Percentiles rank a stretch among this genome's conserved stretches.
phyloP scores from a whole-genome alignment of 2,888 invertebrate genomes.

The Andrena haemorrhoa region DNA sequence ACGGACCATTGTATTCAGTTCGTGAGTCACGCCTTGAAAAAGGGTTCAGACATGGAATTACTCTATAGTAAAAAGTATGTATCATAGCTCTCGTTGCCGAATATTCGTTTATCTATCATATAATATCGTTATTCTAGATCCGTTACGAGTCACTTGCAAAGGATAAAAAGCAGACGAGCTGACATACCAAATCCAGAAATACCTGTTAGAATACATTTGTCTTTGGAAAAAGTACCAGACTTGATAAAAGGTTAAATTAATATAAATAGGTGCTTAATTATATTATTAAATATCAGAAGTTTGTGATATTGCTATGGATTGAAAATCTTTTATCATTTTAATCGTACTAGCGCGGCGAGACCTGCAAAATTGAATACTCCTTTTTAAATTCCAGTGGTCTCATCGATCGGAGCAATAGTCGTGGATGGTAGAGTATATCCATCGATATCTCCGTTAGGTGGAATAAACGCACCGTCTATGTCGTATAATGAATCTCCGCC shows the following conservation, averaged over 20 bases:
- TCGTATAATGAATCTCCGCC: conserved; percentile 78
- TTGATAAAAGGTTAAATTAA: conserved; percentile 89
- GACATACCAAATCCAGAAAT: conserved; percentile 96
- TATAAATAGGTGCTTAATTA: conserved; percentile 58
- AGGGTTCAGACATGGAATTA: conserved; percentile 93
- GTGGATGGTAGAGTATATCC: conserved; percentile 94
- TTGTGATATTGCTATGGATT: conserved; percentile 18
- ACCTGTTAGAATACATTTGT: conserved; percentile 92
- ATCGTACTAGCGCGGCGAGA: neutral
- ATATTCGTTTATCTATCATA: neutral
- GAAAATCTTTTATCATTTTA: conserved; percentile 10
- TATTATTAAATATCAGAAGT: conserved; percentile 44
- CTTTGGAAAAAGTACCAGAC: conserved; percentile 93
- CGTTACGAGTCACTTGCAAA: conserved; percentile 90
- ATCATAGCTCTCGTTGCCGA: neutral
- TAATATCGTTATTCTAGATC: conserved; percentile 74
- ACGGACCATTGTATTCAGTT: conserved; percentile 96
- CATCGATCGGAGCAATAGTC: conserved; percentile 92
- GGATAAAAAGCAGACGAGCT: conserved; percentile 93
- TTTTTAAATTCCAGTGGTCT: conserved; percentile 87
- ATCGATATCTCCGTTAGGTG: conserved; percentile 80
- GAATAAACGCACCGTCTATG: conserved; percentile 74
- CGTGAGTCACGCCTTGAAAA: conserved; percentile 91
- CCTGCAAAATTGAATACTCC: conserved; percentile 16
- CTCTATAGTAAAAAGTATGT: conserved; percentile 92